Conservation (phyloP, 2,888 invertebrate genomes). For the Sminthurinus aureus region DNA sequence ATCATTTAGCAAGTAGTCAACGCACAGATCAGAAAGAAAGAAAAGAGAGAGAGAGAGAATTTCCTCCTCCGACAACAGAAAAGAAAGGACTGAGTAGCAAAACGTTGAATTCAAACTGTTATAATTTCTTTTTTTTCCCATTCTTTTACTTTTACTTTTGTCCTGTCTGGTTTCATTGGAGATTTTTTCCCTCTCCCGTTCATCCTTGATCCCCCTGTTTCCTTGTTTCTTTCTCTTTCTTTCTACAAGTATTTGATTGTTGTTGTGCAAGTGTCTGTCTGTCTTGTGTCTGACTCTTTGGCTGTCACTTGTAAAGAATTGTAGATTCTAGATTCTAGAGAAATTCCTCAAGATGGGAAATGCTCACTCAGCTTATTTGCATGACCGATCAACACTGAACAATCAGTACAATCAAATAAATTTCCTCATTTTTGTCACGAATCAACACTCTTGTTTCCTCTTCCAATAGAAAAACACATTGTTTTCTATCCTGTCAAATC, state of each 20-base stretch:
- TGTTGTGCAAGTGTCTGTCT: neutral
- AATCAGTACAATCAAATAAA: constrained; percentile 48
- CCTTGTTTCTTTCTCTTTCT: constrained; percentile 2
- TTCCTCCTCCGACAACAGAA: constrained; percentile 1
- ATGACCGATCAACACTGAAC: constrained; percentile 47
- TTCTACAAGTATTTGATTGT: neutral
- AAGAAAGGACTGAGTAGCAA: neutral
- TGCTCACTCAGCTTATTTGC: constrained; percentile 50
- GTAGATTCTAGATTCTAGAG: constrained; percentile 11
- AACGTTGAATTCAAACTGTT: constrained; percentile 24
- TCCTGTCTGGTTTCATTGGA: constrained; percentile 24
- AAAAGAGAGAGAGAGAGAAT: constrained; percentile 5
- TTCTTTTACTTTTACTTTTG: constrained; percentile 13
- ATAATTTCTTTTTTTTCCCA: constrained; percentile 35
- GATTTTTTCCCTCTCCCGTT: no score
- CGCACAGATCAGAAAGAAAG: no score
- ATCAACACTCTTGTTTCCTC: neutral
- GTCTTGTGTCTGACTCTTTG: neutral
- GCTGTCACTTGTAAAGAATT: neutral
- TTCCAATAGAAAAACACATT: neutral
- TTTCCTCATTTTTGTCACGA: constrained; percentile 48
- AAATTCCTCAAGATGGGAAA: constrained; percentile 42
- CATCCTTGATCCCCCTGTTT: neutral
- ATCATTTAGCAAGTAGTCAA: constrained; percentile 17
- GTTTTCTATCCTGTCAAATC: no score